Percentiles rank a stretch among this genome's conserved stretches.
Evolutionary conservation across 2,113 vertebrate species (phyloP).

Genomic region (Lota lota): DNA sequence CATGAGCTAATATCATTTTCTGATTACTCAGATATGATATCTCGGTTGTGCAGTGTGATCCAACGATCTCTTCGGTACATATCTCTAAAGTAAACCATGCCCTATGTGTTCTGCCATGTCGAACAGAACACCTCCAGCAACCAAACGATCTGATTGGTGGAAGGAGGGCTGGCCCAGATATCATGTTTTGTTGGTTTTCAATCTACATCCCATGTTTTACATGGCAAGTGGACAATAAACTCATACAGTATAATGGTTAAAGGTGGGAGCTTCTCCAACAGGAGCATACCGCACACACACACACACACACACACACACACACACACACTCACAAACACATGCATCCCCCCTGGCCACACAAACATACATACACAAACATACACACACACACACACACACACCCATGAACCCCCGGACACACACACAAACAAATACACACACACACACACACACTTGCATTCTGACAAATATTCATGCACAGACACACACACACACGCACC

Average conservation of each 20-base stretch:
- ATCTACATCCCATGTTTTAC: constrained; percentile 31
- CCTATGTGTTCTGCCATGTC: constrained; percentile 55
- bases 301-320: too few relatives aligned
- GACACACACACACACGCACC: too few relatives aligned
- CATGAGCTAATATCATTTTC: constrained; percentile 15
- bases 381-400: too few relatives aligned
- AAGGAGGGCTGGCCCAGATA: constrained; percentile 31
- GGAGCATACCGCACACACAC: too few relatives aligned
- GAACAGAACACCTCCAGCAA: constrained; percentile 48
- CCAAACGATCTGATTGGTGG: constrained; percentile 49
- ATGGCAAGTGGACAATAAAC: constrained; percentile 30
- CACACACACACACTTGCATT: constrained; percentile 5
- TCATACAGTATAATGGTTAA: constrained; percentile 24
- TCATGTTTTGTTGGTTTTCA: constrained; percentile 32
- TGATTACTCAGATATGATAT: constrained; percentile 37
- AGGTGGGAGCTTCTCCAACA: neutral
- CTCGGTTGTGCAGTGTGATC: constrained; percentile 5
- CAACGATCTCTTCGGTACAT: constrained; percentile 45
- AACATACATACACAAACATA: too few relatives aligned
- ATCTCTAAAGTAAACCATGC: constrained; percentile 53
- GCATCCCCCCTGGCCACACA: too few relatives aligned
- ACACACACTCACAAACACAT: too few relatives aligned
- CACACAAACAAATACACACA: constrained; percentile 13
- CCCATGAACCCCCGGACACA: neutral
- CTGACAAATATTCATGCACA: too few relatives aligned